Evolutionary conservation across 2,888 invertebrate genomes (phyloP), one percentile per base, ranked within the genome.

Genomic region (Elmis aenea): DNA sequence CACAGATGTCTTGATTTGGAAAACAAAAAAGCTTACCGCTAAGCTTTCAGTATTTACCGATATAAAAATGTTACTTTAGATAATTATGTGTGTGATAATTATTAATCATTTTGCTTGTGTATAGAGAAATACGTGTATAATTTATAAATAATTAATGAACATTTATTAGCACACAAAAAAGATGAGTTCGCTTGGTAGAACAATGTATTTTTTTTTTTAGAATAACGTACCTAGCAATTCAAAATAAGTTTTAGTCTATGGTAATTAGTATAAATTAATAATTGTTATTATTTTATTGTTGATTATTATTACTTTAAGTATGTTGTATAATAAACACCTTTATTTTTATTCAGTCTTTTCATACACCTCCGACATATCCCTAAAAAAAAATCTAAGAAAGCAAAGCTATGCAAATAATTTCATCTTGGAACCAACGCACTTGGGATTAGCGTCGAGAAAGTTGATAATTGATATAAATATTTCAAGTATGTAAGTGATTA

Each of bases 201-300:
- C 20, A 32, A n/a, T n/a, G n/a, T n/a, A n/a, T n/a, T n/a, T n/a
- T n/a, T n/a, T n/a, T n/a, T 13, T 8, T 2, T 14, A 26, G 9
- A 29, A 11, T 32, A 31, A 20, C 22, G 39, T 39, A 39, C 39
- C 39, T 34, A 34, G 18, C 35, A 40, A 36, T 28, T 26, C 24
- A 22, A 35, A 22, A 27, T 28, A 28, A 14, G 13, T 31, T 24
- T 30, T 40, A 40, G 26, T 31, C 13, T 35, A 33, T 27, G 10
- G 16, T 26, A 38, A 38, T 42, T 55, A 54, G 50, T 52, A 50
- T 61, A 58, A 59, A 55, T 63, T 61, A 61, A 63, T 58, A 61
- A 61, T 63, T 67, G 66, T 68, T 67, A 64, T 64, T 61, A 65
- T 59, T 66, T 64, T 65, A 62, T 67, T 68, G 66, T 66, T 68